Evolutionary conservation across 2,113 vertebrate species (phyloP).

Genomic region (Alectura lathami): DNA sequence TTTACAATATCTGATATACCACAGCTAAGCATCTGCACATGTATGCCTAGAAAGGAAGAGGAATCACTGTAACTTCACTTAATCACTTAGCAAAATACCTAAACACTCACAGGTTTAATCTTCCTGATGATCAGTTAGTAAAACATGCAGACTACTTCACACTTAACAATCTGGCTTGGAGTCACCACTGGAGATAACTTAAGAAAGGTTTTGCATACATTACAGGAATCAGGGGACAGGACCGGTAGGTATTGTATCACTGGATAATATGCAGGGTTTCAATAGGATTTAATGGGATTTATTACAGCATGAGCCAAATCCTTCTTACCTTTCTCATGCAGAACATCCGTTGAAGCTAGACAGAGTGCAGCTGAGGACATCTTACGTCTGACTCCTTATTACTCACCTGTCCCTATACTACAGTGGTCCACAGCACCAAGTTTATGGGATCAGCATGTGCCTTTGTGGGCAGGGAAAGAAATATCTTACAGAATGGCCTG

Average conservation of each 20-base stretch:
- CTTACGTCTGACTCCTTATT: not conserved
- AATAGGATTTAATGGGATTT: conserved; percentile 40
- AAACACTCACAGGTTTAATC: not conserved
- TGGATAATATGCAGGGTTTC: not conserved
- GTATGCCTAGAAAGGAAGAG: not conserved
- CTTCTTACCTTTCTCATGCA: conserved; percentile 47
- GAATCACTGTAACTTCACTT: not conserved
- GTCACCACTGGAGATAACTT: not conserved
- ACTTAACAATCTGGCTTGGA: not conserved
- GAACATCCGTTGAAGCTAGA: conserved; percentile 20
- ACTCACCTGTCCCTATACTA: not conserved
- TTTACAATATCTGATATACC: not conserved
- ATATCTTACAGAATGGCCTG: not conserved
- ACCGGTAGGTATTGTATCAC: not conserved
- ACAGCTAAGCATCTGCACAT: not conserved
- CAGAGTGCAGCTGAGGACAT: conserved; percentile 22
- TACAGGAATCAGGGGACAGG: not conserved
- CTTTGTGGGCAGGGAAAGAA: not conserved
- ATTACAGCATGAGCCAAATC: conserved; percentile 35
- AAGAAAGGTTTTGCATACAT: not conserved
- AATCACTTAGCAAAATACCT: not conserved
- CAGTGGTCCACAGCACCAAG: not conserved
- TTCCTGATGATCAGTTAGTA: not conserved
- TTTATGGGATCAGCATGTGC: not conserved
- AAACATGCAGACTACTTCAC: not conserved